Conservation (phyloP, 2,113 vertebrate species). For the Numenius arquata region DNA sequence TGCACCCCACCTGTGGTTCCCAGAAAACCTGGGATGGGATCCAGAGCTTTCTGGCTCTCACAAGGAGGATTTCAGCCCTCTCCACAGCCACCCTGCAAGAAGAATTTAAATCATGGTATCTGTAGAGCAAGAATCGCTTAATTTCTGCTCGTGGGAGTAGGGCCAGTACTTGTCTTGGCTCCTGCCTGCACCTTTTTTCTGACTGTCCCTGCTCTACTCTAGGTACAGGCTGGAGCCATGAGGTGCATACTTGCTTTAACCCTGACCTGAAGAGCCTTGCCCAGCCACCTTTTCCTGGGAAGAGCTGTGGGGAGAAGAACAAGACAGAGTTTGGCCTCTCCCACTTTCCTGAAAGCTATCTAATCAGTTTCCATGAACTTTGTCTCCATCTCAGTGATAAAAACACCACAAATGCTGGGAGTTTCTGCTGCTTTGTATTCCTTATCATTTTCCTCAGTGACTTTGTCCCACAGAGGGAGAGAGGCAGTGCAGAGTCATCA, state of each 20-base stretch:
- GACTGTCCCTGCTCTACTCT: not conserved
- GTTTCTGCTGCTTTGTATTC: not conserved
- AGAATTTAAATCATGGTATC: not conserved
- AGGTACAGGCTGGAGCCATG: fast-evolving
- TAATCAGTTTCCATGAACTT: constrained; percentile 35
- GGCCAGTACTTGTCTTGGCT: not conserved
- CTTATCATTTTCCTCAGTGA: not conserved
- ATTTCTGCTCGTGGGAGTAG: not conserved
- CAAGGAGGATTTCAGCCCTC: not conserved
- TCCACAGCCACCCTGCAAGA: not conserved
- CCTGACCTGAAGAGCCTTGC: not conserved
- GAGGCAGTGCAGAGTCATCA: not conserved
- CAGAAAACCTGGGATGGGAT: not conserved
- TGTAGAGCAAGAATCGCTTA: not conserved
- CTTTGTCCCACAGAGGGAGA: not conserved
- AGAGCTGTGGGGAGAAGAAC: not conserved
- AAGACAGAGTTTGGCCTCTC: not conserved
- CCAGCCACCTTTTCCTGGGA: not conserved
- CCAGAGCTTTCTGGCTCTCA: not conserved
- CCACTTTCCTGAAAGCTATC: constrained; percentile 6
- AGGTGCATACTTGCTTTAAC: not conserved
- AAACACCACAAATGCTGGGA: not conserved
- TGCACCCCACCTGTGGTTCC: not conserved
- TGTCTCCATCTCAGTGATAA: not conserved
- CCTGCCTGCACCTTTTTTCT: not conserved